A percentile compares a stretch with the other conserved stretches of the same genome.
Evolutionary conservation across 2,797 vertebrate species (phyloP).

Genomic region (Poeciliopsis presidionis): DNA sequence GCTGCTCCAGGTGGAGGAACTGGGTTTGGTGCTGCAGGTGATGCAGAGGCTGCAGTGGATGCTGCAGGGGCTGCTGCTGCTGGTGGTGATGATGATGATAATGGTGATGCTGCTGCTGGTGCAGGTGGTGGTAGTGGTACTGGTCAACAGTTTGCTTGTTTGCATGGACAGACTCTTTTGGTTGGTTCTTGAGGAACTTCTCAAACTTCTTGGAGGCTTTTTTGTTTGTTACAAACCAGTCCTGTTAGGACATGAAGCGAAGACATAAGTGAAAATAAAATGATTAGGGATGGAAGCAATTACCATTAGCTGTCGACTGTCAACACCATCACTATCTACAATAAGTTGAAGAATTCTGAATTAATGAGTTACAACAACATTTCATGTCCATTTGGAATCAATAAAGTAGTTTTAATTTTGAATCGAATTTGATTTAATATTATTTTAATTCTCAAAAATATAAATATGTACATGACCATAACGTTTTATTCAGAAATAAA

Average conservation of each 20-base stretch:
- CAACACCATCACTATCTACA: no score
- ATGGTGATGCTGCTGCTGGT: slow-evolving; percentile 9
- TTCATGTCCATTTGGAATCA: no score
- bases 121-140: slow-evolving; percentile 53
- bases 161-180: slow-evolving; percentile 76
- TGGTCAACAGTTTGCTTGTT: slow-evolving; percentile 69
- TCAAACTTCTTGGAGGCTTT: slow-evolving; percentile 89
- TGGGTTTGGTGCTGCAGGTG: slow-evolving; percentile 63
- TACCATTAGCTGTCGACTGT: no score
- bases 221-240: slow-evolving; percentile 91
- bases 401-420: no score
- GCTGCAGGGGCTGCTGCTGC: slow-evolving; percentile 57
- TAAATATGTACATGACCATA: not conserved
- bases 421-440: no score
- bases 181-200: slow-evolving; percentile 86
- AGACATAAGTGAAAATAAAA: not conserved
- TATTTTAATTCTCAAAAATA: not conserved
- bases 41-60: slow-evolving; percentile 63
- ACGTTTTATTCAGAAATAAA: not conserved
- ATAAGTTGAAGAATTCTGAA: no score
- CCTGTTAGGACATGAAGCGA: slow-evolving; percentile 73
- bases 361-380: no score
- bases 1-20: slow-evolving; percentile 54
- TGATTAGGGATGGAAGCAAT: not conserved
- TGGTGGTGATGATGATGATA: slow-evolving; percentile 41